phyloP scores from a whole-genome alignment of 30 jellyfish, hydroid and myxozoan species.

The Chrysaora quinquecirrha region DNA sequence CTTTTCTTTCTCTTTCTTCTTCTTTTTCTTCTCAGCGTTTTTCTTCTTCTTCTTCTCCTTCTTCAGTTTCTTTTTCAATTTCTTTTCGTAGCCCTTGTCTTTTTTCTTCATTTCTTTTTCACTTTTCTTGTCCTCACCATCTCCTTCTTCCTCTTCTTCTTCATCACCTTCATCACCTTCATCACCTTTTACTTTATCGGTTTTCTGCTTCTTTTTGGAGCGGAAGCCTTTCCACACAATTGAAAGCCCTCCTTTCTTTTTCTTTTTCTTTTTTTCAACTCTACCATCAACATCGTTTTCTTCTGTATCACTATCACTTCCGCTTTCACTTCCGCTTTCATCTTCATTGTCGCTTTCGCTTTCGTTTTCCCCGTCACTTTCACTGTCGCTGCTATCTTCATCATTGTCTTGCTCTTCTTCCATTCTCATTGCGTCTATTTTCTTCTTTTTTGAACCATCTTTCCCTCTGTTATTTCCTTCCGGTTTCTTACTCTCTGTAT shows the following conservation, averaged over 20 bases:
- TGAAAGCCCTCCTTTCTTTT: neutral
- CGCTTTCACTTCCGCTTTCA: neutral
- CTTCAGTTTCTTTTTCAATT: neutral
- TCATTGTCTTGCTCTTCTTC: neutral
- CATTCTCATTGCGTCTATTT: neutral
- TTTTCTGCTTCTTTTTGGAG: neutral
- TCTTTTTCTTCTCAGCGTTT: neutral
- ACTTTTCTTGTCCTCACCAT: neutral
- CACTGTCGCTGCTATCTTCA: neutral
- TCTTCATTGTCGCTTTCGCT: neutral
- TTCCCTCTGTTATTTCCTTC: no score
- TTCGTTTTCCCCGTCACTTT: neutral
- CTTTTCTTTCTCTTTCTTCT: neutral
- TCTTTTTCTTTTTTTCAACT: neutral
- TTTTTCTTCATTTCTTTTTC: neutral
- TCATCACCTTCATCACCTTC: neutral
- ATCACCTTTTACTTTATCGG: neutral
- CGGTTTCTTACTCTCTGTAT: neutral
- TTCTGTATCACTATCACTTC: neutral
- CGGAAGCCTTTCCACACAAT: neutral
- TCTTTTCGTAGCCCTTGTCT: neutral
- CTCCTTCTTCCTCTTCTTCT: constrained; percentile 3
- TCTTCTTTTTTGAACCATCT: constrained; percentile 22
- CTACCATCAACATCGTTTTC: constrained; percentile 1
- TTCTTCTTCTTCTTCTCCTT: constrained; percentile 8